Evolutionary conservation across 2,113 vertebrate genomes (phyloP).

Genomic region (Lathamus discolor): DNA sequence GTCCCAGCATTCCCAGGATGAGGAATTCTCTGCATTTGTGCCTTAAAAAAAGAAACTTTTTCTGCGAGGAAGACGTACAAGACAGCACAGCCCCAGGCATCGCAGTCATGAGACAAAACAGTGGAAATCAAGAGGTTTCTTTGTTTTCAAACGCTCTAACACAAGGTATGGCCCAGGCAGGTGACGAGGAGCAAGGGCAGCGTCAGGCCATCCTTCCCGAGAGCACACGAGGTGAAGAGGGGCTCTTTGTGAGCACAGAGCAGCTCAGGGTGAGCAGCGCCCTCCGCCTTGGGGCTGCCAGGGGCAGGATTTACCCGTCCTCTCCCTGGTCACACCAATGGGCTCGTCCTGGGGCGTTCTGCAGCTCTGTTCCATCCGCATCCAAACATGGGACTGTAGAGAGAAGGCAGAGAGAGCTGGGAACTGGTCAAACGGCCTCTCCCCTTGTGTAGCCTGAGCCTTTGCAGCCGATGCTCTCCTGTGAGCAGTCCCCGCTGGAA

Average conservation of each 20-base stretch:
- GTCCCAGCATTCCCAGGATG: not conserved
- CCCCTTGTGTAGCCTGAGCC: not conserved
- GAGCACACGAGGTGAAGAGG: not conserved
- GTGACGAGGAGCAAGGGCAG: not conserved
- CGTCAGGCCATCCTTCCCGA: not conserved
- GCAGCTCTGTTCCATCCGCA: not conserved
- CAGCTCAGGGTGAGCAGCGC: not conserved
- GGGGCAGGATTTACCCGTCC: not conserved
- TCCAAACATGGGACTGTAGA: not conserved
- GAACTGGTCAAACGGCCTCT: not conserved
- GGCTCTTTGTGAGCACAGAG: accelerated
- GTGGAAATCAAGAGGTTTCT: not conserved
- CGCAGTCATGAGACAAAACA: not conserved
- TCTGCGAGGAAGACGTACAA: not conserved
- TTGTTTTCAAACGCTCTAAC: not conserved
- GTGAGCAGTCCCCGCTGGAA: not conserved
- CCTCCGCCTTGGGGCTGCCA: not conserved
- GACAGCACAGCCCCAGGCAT: not conserved
- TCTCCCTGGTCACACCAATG: not conserved
- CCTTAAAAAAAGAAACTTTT: not conserved
- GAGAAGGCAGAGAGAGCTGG: not conserved
- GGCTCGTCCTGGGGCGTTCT: not conserved
- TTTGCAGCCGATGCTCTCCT: not conserved
- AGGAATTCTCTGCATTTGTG: not conserved
- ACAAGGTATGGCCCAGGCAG: not conserved